These are phyloP conservation scores for Platichthys flesus DNA, from an alignment of 2,113 vertebrate species.

Conservation along the genomic window DNA sequence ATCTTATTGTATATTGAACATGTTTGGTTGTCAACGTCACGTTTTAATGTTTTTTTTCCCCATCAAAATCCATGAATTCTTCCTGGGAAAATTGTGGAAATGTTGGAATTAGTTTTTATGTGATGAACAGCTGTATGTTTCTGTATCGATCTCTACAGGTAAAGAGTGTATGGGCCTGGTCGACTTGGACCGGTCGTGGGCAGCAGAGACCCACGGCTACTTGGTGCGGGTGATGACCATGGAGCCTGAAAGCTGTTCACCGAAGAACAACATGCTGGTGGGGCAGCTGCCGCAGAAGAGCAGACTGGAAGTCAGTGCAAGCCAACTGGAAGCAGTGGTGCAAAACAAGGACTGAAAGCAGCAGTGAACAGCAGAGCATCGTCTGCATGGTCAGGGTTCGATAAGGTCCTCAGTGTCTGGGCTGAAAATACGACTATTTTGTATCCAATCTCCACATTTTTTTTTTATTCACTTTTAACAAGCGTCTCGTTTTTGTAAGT, in stretches of 20 bases:
- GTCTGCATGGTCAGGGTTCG: constrained; percentile 18
- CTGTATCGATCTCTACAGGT: constrained; percentile 75
- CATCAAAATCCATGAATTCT: too few relatives aligned
- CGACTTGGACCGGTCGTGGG: constrained; percentile 93
- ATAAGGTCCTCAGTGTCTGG: constrained; percentile 5
- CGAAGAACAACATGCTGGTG: constrained; percentile 97
- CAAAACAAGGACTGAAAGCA: constrained; percentile 24
- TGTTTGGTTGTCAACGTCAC: too few relatives aligned
- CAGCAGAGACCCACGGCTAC: constrained; percentile 89
- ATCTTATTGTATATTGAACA: too few relatives aligned
- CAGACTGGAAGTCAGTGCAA: background rate
- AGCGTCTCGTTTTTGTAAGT: background rate
- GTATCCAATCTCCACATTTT: background rate
- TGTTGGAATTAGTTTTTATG: too few relatives aligned
- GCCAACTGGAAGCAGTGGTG: constrained; percentile 27
- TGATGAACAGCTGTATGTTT: background rate
- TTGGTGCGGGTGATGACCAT: constrained; percentile 91
- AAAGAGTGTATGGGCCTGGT: constrained; percentile 98
- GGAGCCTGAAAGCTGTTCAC: constrained; percentile 96
- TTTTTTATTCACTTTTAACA: constrained; percentile 14
- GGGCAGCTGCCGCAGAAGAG: constrained; percentile 58
- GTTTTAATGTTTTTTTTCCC: background rate
- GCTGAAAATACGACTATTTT: background rate
- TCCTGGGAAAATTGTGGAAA: too few relatives aligned
- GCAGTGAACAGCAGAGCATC: background rate